A percentile compares a stretch with the other conserved stretches of the same genome.
phyloP scores from a whole-genome alignment of 1,140 invertebrate genomes.

The Ips typographus region DNA sequence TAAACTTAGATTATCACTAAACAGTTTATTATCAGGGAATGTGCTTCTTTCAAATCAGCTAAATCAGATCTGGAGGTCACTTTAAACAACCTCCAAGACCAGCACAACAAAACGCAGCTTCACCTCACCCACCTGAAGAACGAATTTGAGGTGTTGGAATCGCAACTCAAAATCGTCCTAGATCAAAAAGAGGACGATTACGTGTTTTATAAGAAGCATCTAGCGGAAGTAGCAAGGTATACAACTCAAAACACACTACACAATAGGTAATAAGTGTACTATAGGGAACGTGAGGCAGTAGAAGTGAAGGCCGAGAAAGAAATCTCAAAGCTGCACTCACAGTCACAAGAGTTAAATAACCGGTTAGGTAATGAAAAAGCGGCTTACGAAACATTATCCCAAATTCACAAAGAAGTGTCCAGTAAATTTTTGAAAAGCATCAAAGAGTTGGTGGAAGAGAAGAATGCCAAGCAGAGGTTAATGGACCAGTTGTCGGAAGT shows the following conservation, averaged over 20 bases:
- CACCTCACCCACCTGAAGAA: slow-evolving; percentile 6
- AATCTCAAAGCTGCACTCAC: slow-evolving; percentile 8
- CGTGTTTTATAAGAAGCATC: slow-evolving; percentile 32
- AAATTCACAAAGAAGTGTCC: slow-evolving; percentile 38
- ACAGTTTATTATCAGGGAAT: slow-evolving; percentile 9
- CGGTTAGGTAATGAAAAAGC: slow-evolving; percentile 33
- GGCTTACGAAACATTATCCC: slow-evolving; percentile 34
- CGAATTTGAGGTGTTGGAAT: slow-evolving; percentile 12
- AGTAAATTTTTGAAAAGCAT: slow-evolving; percentile 34
- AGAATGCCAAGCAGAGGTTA: slow-evolving; percentile 27
- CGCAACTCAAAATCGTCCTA: slow-evolving; percentile 26
- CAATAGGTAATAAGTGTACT: neutral
- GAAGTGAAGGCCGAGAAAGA: slow-evolving; percentile 18
- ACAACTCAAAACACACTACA: neutral
- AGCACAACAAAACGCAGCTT: neutral
- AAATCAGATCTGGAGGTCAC: slow-evolving; percentile 20
- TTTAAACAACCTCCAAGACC: slow-evolving; percentile 22
- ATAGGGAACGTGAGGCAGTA: slow-evolving; percentile 12
- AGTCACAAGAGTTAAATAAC: slow-evolving; percentile 20
- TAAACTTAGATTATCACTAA: neutral
- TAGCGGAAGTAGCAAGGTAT: slow-evolving; percentile 26
- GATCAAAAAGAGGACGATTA: slow-evolving; percentile 37
- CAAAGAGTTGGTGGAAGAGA: slow-evolving; percentile 33
- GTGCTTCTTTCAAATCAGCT: neutral
- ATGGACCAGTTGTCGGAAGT: slow-evolving; percentile 2